Percentiles rank a stretch among this genome's conserved stretches.
Evolutionary conservation across 2,113 vertebrate species (phyloP).

Genomic region (Mixornis gularis): DNA sequence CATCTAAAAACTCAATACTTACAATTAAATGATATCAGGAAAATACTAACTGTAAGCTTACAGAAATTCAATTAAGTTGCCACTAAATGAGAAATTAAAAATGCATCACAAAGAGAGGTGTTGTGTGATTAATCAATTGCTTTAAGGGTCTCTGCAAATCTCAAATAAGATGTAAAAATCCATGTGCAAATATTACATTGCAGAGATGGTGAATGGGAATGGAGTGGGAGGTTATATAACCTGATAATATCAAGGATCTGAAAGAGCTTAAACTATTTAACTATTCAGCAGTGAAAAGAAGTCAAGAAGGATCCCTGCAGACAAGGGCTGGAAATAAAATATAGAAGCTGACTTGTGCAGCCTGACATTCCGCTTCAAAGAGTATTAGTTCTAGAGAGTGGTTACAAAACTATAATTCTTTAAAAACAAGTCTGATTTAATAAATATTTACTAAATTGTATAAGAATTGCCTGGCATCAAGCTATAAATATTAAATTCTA

Average conservation of each 20-base stretch:
- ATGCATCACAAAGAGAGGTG: neutral
- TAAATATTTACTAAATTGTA: constrained; percentile 58
- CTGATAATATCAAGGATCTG: constrained; percentile 25
- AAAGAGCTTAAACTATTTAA: constrained; percentile 32
- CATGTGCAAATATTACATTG: neutral
- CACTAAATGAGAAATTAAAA: constrained; percentile 14
- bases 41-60: neutral
- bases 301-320: constrained; percentile 36
- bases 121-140: neutral
- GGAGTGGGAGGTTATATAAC: constrained; percentile 49
- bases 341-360: neutral
- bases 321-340: constrained; percentile 14
- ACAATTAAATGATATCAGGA: neutral
- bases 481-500: constrained; percentile 43
- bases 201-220: constrained; percentile 12
- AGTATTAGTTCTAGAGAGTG: neutral
- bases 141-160: neutral
- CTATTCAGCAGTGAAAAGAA: constrained; percentile 42
- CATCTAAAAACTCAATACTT: neutral
- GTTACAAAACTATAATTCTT: constrained; percentile 41
- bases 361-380: constrained; percentile 23
- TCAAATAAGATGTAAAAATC: constrained; percentile 3
- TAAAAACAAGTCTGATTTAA: constrained; percentile 36
- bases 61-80: neutral
- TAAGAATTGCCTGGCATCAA: constrained; percentile 19